A percentile compares a stretch with the other conserved stretches of the same genome.
Evolutionary conservation across 2,113 vertebrate genomes (phyloP).

Genomic region (Lagopus leucura): DNA sequence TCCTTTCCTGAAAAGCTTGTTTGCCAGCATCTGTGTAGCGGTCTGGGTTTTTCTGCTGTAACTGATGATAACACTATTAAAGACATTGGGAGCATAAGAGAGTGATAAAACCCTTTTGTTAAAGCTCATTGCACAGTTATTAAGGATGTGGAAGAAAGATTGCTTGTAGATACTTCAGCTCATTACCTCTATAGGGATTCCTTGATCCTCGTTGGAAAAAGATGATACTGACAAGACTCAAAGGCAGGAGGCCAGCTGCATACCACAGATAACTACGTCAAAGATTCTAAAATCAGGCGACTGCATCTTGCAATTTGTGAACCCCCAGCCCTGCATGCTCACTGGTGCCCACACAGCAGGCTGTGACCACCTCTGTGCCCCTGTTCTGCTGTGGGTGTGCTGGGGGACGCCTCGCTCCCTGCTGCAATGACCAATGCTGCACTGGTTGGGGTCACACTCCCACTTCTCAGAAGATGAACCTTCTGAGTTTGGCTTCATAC

Average conservation of each 20-base stretch:
- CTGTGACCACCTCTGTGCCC: background rate
- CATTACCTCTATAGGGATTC: background rate
- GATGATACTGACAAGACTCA: background rate
- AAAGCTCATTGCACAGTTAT: background rate
- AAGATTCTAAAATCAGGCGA: background rate
- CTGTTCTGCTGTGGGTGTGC: fast-evolving
- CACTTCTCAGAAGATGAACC: background rate
- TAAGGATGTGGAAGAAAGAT: background rate
- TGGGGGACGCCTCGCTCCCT: background rate
- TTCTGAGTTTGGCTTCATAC: no score
- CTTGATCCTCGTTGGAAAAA: background rate
- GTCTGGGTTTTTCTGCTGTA: background rate
- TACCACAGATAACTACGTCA: background rate
- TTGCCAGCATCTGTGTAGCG: background rate
- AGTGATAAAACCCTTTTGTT: background rate
- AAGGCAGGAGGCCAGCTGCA: background rate
- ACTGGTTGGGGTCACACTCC: background rate
- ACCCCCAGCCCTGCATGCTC: background rate
- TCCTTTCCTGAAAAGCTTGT: background rate
- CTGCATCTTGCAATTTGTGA: background rate
- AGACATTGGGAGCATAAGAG: background rate
- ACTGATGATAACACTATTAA: background rate
- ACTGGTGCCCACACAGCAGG: background rate
- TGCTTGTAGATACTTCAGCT: background rate
- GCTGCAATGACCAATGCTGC: fast-evolving